Percentiles rank a stretch among this genome's conserved stretches.
These are phyloP conservation scores for Trichogramma pretiosum DNA, from an alignment of 1,140 invertebrate genomes.

Conservation along the genomic window DNA sequence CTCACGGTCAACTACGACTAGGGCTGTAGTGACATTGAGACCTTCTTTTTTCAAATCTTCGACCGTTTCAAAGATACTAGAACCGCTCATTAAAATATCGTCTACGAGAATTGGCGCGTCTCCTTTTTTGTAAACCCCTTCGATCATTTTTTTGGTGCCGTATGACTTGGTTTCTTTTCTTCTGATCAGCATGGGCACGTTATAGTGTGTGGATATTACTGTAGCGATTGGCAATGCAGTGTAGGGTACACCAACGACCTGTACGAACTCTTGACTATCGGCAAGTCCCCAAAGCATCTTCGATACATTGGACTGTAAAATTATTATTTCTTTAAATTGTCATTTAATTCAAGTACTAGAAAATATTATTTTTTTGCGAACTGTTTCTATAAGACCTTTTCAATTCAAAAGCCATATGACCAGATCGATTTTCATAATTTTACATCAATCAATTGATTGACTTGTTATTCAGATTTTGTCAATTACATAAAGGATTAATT, in stretches of 20 bases:
- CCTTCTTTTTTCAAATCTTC: slow-evolving; percentile 65
- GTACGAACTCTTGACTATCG: slow-evolving; percentile 49
- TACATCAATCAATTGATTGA: too few species aligned
- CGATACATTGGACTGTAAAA: too few species aligned
- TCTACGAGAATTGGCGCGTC: slow-evolving; percentile 87
- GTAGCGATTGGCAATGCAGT: slow-evolving; percentile 92
- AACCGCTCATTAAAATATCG: slow-evolving; percentile 92
- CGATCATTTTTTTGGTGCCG: slow-evolving; percentile 93
- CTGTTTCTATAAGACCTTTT: background rate
- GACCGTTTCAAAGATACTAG: slow-evolving; percentile 86
- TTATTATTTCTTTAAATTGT: too few species aligned
- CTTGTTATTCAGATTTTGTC: too few species aligned
- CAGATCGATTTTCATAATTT: too few species aligned
- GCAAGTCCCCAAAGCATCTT: slow-evolving; percentile 55
- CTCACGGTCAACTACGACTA: slow-evolving; percentile 84
- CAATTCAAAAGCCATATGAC: background rate
- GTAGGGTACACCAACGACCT: slow-evolving; percentile 93
- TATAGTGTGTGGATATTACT: slow-evolving; percentile 60
- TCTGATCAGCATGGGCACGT: slow-evolving; percentile 80
- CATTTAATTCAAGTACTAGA: too few species aligned
- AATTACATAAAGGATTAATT: too few species aligned
- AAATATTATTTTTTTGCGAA: slow-evolving; percentile 3
- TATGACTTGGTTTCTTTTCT: slow-evolving; percentile 87
- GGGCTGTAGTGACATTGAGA: slow-evolving; percentile 59
- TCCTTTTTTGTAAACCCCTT: slow-evolving; percentile 73